Percentiles rank a stretch among this genome's conserved stretches.
Conservation (phyloP, 2,797 vertebrate genomes). For the Alectoris magna region DNA sequence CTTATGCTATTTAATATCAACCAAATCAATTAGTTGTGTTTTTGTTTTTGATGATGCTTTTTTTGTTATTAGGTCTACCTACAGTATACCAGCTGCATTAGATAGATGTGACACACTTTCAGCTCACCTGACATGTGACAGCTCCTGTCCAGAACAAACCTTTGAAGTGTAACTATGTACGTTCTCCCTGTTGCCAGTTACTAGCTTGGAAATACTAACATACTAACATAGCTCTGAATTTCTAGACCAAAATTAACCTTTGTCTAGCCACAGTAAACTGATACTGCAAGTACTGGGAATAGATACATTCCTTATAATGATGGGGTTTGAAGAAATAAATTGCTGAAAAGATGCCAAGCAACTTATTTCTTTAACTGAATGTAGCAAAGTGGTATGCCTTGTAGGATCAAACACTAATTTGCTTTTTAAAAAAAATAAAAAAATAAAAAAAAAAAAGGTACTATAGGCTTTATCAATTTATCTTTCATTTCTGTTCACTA, state of each 20-base stretch:
- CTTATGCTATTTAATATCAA: neutral
- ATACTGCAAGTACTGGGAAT: neutral
- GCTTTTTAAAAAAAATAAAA: neutral
- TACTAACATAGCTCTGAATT: neutral
- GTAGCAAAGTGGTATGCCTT: neutral
- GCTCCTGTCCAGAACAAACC: neutral
- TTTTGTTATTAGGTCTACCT: neutral
- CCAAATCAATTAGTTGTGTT: neutral
- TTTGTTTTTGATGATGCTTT: neutral
- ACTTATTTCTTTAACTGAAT: neutral
- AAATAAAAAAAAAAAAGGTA: neutral
- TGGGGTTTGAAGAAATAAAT: neutral
- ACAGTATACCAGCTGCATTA: rapidly evolving
- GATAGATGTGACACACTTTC: neutral
- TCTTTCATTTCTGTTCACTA: neutral
- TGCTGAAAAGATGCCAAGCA: neutral
- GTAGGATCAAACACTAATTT: neutral
- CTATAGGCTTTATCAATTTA: neutral
- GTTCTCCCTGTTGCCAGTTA: neutral
- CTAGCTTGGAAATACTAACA: neutral
- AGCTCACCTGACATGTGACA: rapidly evolving
- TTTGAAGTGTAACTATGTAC: neutral
- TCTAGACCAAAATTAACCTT: neutral
- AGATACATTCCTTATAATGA: neutral
- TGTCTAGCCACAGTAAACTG: neutral